A percentile compares a stretch with the other conserved stretches of the same genome.
These are phyloP conservation scores for Hylaea fasciaria DNA, from an alignment of 2,888 invertebrate species.

Conservation along the genomic window DNA sequence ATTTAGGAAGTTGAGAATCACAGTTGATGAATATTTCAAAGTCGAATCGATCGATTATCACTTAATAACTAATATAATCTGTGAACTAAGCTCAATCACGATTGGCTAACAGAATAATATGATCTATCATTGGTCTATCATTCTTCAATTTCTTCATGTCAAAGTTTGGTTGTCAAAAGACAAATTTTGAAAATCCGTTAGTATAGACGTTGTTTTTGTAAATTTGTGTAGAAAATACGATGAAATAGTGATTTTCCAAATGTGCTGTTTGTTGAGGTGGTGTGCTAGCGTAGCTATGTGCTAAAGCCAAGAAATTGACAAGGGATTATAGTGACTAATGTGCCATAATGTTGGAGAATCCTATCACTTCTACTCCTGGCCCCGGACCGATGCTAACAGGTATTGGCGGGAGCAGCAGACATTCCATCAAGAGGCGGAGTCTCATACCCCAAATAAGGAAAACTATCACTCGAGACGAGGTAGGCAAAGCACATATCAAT, in stretches of 20 bases:
- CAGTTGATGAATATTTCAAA: neutral
- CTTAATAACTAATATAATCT: neutral
- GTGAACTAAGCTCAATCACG: neutral
- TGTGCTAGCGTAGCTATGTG: neutral
- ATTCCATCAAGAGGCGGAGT: conserved; percentile 67
- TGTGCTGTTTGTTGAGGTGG: too few species aligned
- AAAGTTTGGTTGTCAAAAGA: neutral
- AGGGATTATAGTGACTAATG: neutral
- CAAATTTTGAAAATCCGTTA: neutral
- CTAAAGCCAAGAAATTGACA: neutral
- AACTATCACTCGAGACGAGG: conserved; percentile 63
- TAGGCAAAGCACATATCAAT: too few species aligned
- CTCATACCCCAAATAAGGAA: conserved; percentile 63
- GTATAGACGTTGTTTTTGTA: neutral
- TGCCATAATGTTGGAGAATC: conserved; percentile 65
- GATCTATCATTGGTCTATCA: neutral
- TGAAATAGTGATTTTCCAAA: too few species aligned
- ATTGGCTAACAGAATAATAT: neutral
- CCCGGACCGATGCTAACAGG: conserved; percentile 62
- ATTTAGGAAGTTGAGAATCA: neutral
- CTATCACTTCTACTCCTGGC: conserved; percentile 66
- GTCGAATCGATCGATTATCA: neutral
- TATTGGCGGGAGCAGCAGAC: conserved; percentile 73
- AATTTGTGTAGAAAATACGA: neutral
- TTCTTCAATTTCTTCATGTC: neutral